A percentile compares a stretch with the other conserved stretches of the same genome.
Conservation (phyloP, 2,888 invertebrate species). For the Tipula helvola region DNA sequence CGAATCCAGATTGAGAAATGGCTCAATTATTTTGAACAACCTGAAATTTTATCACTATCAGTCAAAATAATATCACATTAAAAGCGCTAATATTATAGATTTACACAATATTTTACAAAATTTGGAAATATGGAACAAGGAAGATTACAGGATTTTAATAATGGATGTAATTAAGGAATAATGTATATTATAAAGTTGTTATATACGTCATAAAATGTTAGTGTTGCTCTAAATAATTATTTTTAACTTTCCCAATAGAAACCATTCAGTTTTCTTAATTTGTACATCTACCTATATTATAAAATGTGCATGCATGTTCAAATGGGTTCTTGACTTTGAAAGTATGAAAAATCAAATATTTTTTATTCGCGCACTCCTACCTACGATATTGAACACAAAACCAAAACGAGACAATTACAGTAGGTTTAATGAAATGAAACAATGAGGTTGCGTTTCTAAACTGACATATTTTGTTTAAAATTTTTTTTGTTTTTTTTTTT, state of each 20-base stretch:
- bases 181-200: not conserved
- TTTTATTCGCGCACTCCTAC: not conserved
- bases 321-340: not conserved
- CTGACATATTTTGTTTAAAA: not conserved
- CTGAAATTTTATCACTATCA: not conserved
- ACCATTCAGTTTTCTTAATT: not conserved
- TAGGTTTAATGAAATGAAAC: constrained; percentile 7
- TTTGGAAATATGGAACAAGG: not conserved
- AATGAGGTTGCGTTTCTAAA: not conserved
- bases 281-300: not conserved
- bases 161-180: not conserved
- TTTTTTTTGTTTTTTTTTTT: constrained; percentile 7
- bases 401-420: constrained; percentile 13
- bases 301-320: not conserved
- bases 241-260: not conserved
- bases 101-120: not conserved
- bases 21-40: not conserved
- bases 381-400: not conserved
- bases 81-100: not conserved
- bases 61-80: not conserved
- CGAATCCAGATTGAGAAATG: no score
- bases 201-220: no score
- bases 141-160: not conserved
- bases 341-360: no score
- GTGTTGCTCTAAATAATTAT: not conserved